Conservation (phyloP, 2,888 invertebrate genomes). For the Thymelicus acteon region DNA sequence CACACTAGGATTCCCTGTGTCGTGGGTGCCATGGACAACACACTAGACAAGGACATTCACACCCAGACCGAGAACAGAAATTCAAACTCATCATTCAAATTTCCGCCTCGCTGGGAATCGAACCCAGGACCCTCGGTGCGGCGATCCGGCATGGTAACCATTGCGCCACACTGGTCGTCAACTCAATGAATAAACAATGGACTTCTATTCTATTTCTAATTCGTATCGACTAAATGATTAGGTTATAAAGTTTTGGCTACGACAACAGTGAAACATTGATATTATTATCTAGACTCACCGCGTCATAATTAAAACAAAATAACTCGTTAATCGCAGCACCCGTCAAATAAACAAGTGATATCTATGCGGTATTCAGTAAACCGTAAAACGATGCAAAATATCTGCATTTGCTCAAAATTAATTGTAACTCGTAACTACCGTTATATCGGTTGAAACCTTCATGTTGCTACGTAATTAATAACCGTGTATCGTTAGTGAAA, state of each 20-base stretch:
- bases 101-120: no score
- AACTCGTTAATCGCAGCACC: slow-evolving; percentile 23
- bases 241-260: background rate
- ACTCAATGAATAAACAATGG: no score
- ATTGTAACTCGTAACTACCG: slow-evolving; percentile 30
- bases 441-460: slow-evolving; percentile 28
- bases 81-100: no score
- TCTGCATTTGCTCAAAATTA: slow-evolving; percentile 32
- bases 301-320: slow-evolving; percentile 35
- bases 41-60: no score
- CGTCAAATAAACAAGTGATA: slow-evolving; percentile 34
- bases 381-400: slow-evolving; percentile 33
- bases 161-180: no score
- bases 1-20: no score
- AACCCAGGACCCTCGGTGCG: no score
- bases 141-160: no score
- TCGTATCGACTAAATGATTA: background rate
- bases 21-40: no score
- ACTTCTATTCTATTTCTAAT: background rate
- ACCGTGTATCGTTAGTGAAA: slow-evolving; percentile 28
- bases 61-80: no score
- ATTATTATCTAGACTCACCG: slow-evolving; percentile 10
- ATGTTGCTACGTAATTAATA: slow-evolving; percentile 25
- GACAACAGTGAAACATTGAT: background rate
- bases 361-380: slow-evolving; percentile 26